Conservation (phyloP, 2,113 vertebrate genomes). For the Fukomys damarensis region DNA sequence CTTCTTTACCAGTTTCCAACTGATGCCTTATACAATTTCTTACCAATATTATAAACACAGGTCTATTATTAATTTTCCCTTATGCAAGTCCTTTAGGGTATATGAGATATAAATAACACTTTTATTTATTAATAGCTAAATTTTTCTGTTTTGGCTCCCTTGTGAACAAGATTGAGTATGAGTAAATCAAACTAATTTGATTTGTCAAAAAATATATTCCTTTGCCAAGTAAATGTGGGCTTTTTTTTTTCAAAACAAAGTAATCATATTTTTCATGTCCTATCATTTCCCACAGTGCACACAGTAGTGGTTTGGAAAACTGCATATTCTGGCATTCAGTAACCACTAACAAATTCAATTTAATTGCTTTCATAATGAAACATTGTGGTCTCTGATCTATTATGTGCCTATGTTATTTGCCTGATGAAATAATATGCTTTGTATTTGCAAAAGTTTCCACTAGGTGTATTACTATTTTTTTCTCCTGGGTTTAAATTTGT, state of each 20-base stretch:
- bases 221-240: neutral
- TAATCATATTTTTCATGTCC: neutral
- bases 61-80: neutral
- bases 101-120: neutral
- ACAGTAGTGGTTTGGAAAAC: neutral
- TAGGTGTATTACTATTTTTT: neutral
- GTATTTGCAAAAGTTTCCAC: conserved; percentile 19
- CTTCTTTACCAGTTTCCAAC: too few species aligned
- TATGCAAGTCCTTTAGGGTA: neutral
- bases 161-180: neutral
- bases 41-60: neutral
- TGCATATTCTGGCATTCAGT: conserved; percentile 8
- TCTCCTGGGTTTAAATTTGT: neutral
- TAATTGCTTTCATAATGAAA: conserved; percentile 55
- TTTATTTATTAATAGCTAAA: conserved; percentile 30
- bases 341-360: conserved; percentile 34
- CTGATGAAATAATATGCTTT: neutral
- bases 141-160: neutral
- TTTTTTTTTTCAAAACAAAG: neutral
- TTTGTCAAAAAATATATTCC: neutral
- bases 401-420: neutral
- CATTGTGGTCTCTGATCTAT: neutral
- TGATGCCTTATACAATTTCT: neutral
- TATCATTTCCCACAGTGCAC: neutral
- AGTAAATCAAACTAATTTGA: neutral